Base-by-base conservation (phyloP, 2,113 vertebrate genomes). In the Oncorhynchus keta region DNA sequence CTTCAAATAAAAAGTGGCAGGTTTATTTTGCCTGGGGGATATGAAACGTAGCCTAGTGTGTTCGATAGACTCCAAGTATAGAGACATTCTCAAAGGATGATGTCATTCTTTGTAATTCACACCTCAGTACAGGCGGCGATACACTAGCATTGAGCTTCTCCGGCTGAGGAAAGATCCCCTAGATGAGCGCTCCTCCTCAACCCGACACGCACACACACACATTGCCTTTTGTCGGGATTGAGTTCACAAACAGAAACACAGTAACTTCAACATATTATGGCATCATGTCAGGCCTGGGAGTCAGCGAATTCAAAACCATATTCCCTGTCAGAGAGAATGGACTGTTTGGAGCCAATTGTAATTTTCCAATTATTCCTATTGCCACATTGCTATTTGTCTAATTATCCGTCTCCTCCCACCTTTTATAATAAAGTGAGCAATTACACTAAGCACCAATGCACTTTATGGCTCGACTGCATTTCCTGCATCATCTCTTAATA, bases 21-120 rank as follows among this genome's bases (percentile, higher is more conserved):
- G 20, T 61, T n/a, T n/a, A n/a, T 61, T 61, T n/a, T 5, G 16
- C 14, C 57, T 61, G 57, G 57, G 20, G 57, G 6, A 61, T n/a
- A 61, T 61, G 57, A 5, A 61, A 51, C 49, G 14, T 51, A 51
- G 13, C 14, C 5, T 1, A 35, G 32, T 35, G 32, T 9, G 59
- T 62, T 22, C 11, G 59, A 22, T 22, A 62, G 59, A 62, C 59
- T 24, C 20, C 7, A 16, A 22, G 59, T 62, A 22, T 22, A 62
- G 59, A 62, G 7, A 62, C 59, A 62, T 62, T 62, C 6, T 62
- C 59, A 62, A 24, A 22, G n/a, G 59, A 62, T 62, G 59, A 62
- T 62, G 59, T 62, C 59, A 62, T 62, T 62, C 59, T 62, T 24
- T 62, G 59, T 62, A 62, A 62, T 57, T 57, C 55, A 14, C 55